Percentiles rank a stretch among this genome's conserved stretches.
These are phyloP conservation scores for Henicopernis longicauda DNA, from an alignment of 2,113 vertebrate genomes.

Conservation along the genomic window DNA sequence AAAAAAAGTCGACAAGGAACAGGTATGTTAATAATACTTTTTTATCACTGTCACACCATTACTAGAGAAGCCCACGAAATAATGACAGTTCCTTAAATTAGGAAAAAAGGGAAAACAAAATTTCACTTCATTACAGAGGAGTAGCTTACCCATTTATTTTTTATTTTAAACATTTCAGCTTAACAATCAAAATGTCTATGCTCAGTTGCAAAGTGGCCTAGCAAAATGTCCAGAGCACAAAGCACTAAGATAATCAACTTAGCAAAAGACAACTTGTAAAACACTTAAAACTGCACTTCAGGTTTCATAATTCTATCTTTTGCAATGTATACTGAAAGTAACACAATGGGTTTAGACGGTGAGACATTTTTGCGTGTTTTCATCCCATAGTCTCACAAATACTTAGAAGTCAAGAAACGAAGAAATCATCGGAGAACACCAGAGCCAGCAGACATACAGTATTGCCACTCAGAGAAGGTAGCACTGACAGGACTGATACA, in stretches of 20 bases:
- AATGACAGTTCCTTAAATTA: not conserved
- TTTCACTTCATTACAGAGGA: not conserved
- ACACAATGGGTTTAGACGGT: not conserved
- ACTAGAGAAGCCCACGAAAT: not conserved
- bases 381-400: not conserved
- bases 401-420: not conserved
- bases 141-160: not conserved
- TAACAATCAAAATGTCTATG: not conserved
- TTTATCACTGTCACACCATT: not conserved
- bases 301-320: not conserved
- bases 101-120: not conserved
- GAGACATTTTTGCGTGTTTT: not conserved
- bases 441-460: not conserved
- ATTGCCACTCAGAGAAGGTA: not conserved
- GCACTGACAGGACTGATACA: not conserved
- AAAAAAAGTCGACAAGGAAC: not conserved
- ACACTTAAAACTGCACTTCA: not conserved
- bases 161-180: not conserved
- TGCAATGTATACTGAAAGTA: not conserved
- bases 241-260: not conserved
- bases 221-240: not conserved
- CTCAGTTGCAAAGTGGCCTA: not conserved
- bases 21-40: not conserved
- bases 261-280: not conserved
- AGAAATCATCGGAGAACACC: not conserved